phyloP scores from a whole-genome alignment of 2,888 invertebrate genomes.

The Yponomeuta evonymella region DNA sequence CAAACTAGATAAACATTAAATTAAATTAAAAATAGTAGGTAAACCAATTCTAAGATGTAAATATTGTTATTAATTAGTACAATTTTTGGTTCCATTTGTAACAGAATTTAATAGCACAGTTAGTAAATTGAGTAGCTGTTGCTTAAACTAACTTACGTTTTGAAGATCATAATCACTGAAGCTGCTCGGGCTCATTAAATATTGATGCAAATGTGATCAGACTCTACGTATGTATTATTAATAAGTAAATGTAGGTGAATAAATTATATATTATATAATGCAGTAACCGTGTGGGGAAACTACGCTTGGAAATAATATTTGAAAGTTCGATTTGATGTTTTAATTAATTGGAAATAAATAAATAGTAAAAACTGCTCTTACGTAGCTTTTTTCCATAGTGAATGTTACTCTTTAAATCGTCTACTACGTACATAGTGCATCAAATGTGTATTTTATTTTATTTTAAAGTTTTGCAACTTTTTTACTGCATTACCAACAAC shows the following conservation, averaged over 20 bases:
- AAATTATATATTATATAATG: conserved; percentile 10
- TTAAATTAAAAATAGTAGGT: neutral
- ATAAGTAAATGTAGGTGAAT: neutral
- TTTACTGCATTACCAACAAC: neutral
- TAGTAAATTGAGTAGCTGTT: neutral
- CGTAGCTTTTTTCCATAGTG: conserved; percentile 67
- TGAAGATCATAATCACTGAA: too few relatives aligned
- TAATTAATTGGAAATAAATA: conserved; percentile 40
- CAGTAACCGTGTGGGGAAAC: conserved; percentile 69
- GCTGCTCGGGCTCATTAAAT: too few relatives aligned
- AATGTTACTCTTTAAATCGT: conserved; percentile 19
- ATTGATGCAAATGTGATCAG: neutral
- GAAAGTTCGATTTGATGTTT: conserved; percentile 62
- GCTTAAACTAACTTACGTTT: too few relatives aligned
- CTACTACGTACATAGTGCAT: neutral
- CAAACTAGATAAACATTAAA: neutral
- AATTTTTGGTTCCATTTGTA: neutral
- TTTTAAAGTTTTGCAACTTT: neutral
- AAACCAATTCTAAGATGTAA: neutral
- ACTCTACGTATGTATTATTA: neutral
- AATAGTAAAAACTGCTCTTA: conserved; percentile 46
- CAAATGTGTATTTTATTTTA: neutral
- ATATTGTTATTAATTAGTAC: conserved; percentile 2
- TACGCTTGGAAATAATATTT: conserved; percentile 71
- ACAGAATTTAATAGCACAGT: neutral